Percentiles rank a stretch among this genome's conserved stretches.
Conservation (phyloP, 2,888 invertebrate species). For the Lycia hirtaria region DNA sequence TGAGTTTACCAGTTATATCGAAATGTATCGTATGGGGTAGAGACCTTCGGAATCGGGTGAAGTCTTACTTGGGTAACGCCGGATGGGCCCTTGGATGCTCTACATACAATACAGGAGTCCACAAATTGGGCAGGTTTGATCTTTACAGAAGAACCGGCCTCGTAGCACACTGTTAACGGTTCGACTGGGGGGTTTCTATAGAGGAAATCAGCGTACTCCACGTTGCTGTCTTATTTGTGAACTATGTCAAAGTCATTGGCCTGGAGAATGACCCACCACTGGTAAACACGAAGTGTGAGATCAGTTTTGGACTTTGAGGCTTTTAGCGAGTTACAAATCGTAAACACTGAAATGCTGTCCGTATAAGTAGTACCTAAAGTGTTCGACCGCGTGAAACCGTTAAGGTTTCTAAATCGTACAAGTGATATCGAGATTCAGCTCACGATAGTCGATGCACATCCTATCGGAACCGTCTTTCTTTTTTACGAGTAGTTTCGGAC, state of each 20-base stretch:
- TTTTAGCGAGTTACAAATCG: constrained; percentile 42
- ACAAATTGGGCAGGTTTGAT: constrained; percentile 36
- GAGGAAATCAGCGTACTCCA: constrained; percentile 42
- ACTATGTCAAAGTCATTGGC: constrained; percentile 40
- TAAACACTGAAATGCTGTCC: constrained; percentile 37
- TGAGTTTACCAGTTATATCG: constrained; percentile 45
- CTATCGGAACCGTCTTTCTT: constrained; percentile 3
- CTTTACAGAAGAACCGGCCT: background rate
- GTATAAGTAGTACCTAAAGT: constrained; percentile 40
- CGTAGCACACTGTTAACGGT: background rate
- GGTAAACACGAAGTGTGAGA: constrained; percentile 36
- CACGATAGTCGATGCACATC: constrained; percentile 11
- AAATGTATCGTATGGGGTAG: constrained; percentile 43
- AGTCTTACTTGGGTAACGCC: constrained; percentile 37
- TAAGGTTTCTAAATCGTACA: constrained; percentile 43
- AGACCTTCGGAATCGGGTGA: constrained; percentile 39
- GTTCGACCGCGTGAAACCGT: constrained; percentile 43
- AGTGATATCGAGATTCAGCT: constrained; percentile 41
- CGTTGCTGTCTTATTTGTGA: constrained; percentile 30
- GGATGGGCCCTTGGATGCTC: constrained; percentile 39
- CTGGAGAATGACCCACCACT: constrained; percentile 44
- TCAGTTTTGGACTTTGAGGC: constrained; percentile 40
- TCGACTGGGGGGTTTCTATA: background rate
- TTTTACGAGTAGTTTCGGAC: constrained; percentile 4
- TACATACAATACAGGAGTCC: constrained; percentile 41